Evolutionary conservation across 2,888 invertebrate genomes (phyloP).

Genomic region (Tubulanus polymorphus): DNA sequence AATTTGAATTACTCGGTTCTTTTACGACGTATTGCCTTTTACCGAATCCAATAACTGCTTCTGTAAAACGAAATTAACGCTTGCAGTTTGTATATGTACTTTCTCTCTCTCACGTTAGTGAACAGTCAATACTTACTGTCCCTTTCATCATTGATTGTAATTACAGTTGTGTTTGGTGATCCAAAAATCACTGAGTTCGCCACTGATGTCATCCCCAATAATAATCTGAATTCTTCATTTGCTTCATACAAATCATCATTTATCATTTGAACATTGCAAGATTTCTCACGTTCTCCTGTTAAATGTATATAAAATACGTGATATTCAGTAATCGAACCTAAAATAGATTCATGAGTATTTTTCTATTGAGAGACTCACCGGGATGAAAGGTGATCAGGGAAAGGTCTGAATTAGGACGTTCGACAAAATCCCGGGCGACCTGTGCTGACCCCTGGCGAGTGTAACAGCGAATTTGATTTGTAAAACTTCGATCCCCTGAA

Average conservation of each 20-base stretch:
- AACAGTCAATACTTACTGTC: slow-evolving; percentile 41
- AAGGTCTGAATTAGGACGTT: slow-evolving; percentile 44
- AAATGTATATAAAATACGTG: no score
- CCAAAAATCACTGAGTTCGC: no score
- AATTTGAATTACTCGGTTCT: slow-evolving; percentile 49
- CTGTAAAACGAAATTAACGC: slow-evolving; percentile 29
- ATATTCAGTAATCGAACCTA: no score
- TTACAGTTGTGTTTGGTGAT: slow-evolving; percentile 30
- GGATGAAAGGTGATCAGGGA: slow-evolving; percentile 44
- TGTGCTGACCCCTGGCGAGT: slow-evolving; percentile 46
- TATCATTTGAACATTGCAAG: slow-evolving; percentile 42
- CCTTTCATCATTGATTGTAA: slow-evolving; percentile 42
- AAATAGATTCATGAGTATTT: no score
- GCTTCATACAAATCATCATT: slow-evolving; percentile 44
- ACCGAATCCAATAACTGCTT: slow-evolving; percentile 45
- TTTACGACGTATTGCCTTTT: slow-evolving; percentile 40
- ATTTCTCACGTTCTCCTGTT: slow-evolving; percentile 41
- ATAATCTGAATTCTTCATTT: slow-evolving; percentile 45
- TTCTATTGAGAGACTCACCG: slow-evolving; percentile 33
- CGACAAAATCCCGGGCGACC: slow-evolving; percentile 41
- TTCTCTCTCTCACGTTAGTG: not conserved
- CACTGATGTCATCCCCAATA: no score
- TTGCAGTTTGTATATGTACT: no score
- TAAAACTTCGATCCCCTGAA: slow-evolving; percentile 43
- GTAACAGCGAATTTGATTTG: slow-evolving; percentile 48